Base-by-base conservation (phyloP, 2,113 vertebrate genomes). In the Perca flavescens region DNA sequence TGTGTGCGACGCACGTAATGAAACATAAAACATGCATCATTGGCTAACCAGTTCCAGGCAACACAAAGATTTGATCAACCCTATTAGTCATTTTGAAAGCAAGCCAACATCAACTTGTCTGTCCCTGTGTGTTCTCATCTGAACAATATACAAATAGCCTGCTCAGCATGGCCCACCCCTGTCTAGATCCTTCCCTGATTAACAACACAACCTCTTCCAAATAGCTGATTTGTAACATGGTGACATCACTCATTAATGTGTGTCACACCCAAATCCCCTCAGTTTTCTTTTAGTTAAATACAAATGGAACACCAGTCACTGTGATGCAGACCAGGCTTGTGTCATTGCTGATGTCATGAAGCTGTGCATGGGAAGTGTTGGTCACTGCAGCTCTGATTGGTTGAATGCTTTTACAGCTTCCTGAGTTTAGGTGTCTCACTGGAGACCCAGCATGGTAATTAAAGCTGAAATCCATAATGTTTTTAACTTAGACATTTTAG, bases 1-100 rank as follows among this genome's bases (percentile, higher is more conserved):
- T 43, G 2, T 50, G 16, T 71, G n/a, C n/a, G n/a, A n/a, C 7
- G 1, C 34, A 34, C 34, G 6, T 60, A 83, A 72, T 66, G 65
- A 85, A 72, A 91, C 81, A 76, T 84, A 80, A 78, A 90, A 83
- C 85, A 92, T 68, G 65, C 70, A 74, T 77, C 80, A 79, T 66
- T 75, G 75, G 57, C 40, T 71, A 57, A 82, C 10, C 25, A 53
- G 49, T 82, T 90, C 61, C 77, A 74, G 86, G 79, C 72, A 88
- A 86, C 58, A 77, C 61, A 83, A 63, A 87, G 80, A 75, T 83
- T 66, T 86, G 75, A 63, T 86, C 62, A 76, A 53, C 60, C 70
- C 19, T 83, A 52, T 83, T 71, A 73, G 72, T 86, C 86, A 86
- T 58, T 67, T 64, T 77, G 71, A 86, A 70, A 75, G 43, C 50